Conservation (phyloP, 37 sponge, comb jelly and placozoan genomes). For the Petrosia ficiformis region DNA sequence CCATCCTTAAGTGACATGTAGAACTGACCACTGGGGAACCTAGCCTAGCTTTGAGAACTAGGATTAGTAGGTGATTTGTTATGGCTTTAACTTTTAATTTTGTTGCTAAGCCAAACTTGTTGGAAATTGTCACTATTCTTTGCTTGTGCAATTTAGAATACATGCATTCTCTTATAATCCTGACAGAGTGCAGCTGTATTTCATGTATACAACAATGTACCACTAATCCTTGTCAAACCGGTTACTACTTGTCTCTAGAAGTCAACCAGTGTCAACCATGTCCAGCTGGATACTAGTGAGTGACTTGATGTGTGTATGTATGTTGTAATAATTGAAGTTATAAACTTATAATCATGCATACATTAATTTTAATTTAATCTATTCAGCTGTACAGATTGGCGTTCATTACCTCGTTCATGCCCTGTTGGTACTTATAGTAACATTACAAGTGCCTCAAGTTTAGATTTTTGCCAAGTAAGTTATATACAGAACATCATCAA, state of each 20-base stretch:
- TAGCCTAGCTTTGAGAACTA: too few relatives aligned
- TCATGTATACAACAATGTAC: slow-evolving; percentile 33
- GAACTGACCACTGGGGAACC: too few relatives aligned
- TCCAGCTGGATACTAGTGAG: slow-evolving; percentile 59
- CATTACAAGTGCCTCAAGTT: background rate
- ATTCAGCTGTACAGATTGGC: slow-evolving; percentile 47
- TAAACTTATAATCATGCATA: background rate
- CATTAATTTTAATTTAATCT: too few relatives aligned
- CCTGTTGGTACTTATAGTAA: slow-evolving; percentile 44
- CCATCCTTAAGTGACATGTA: too few relatives aligned
- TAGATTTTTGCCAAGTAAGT: slow-evolving; percentile 24
- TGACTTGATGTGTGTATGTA: background rate
- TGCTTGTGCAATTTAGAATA: too few relatives aligned
- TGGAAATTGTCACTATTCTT: too few relatives aligned
- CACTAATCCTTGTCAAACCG: slow-evolving; percentile 23
- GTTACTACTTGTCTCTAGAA: slow-evolving; percentile 25
- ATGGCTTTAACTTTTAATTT: too few relatives aligned
- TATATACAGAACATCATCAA: too few relatives aligned
- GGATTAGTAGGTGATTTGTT: too few relatives aligned
- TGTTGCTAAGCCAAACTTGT: too few relatives aligned
- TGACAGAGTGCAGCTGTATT: slow-evolving; percentile 28
- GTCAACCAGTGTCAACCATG: slow-evolving; percentile 35
- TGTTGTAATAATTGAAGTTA: background rate
- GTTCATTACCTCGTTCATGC: slow-evolving; percentile 34
- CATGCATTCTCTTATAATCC: background rate